Evolutionary conservation across 2,797 vertebrate genomes (phyloP), one percentile per base, ranked within the genome.

Genomic region (Sitta carolinensis): DNA sequence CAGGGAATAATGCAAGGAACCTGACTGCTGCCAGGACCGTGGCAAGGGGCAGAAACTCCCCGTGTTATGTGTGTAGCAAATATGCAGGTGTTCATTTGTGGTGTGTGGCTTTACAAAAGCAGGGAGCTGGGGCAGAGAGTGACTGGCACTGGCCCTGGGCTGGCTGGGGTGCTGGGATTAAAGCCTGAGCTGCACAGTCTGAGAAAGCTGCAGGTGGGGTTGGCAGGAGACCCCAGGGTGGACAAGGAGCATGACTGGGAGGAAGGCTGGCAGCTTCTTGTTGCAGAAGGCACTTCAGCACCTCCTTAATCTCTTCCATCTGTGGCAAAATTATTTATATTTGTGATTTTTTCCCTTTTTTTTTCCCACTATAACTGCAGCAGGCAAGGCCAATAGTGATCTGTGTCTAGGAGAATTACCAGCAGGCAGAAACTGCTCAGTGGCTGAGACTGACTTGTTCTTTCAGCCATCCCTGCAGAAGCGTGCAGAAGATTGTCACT

Each of bases 291-390:
- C 77, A 22, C 14, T 63, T 62, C 67, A 69, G 32, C 63, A 54
- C 4, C n/a, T 54, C 50, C 32, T 74, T 36, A 18, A 23, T 59
- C 32, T 67, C 1, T 32, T 86, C 40, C 21, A 21, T 16, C 18
- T 61, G 6, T 11, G 27, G 20, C 7, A 34, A 68, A 76, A 10
- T 32, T 50, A 50, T 62, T 59, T 40, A 9, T 23, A 9, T 23
- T 54, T 50, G 8, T 5, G 2, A 3, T 15, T 4, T 11, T 13
- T 13, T 16, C 3, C 1, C 0, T 7, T 3, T n/a, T 25, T 11
- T 5, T 4, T 0, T 11, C 7, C 57, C 43, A 29, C 29, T 26
- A 8, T 43, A 66, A 61, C 29, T 84, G 68, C 74, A 87, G 43
- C 15, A 54, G 42, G 12, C 27, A 48, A 34, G 42, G 70, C 61